Conservation (phyloP, 1,140 invertebrate species). For the Lepidurus couesii region DNA sequence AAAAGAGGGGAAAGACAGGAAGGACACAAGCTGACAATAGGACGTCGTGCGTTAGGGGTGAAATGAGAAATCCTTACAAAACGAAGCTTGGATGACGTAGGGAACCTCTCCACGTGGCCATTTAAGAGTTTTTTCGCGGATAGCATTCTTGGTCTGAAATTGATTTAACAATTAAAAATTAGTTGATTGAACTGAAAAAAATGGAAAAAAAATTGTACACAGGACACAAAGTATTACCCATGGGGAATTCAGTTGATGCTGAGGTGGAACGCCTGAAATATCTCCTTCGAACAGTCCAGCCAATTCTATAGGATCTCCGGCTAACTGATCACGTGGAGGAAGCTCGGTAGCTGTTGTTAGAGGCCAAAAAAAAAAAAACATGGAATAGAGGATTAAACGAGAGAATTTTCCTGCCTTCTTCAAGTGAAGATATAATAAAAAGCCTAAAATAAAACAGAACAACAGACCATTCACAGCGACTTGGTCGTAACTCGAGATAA, state of each 20-base stretch:
- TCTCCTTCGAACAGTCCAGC: slow-evolving; percentile 45
- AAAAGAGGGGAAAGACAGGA: background rate
- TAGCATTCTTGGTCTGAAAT: slow-evolving; percentile 40
- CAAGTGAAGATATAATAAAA: background rate
- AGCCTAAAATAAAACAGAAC: background rate
- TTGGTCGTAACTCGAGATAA: no score
- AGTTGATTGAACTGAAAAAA: background rate
- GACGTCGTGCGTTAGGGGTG: background rate
- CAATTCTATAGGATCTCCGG: slow-evolving; percentile 41
- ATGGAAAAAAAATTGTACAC: background rate
- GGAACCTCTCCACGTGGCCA: slow-evolving; percentile 45
- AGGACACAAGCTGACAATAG: background rate
- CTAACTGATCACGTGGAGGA: slow-evolving; percentile 29
- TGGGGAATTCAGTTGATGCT: background rate
- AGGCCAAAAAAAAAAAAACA: background rate
- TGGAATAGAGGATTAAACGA: background rate
- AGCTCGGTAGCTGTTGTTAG: slow-evolving; percentile 26
- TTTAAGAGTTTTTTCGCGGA: slow-evolving; percentile 38
- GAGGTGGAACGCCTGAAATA: slow-evolving; percentile 37
- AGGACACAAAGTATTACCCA: background rate
- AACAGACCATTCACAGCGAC: no score
- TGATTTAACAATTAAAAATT: background rate
- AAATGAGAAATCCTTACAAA: slow-evolving; percentile 38
- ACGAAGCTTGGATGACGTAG: slow-evolving; percentile 43
- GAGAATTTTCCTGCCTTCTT: background rate